Percentiles rank a stretch among this genome's conserved stretches.
phyloP scores from a whole-genome alignment of 2,113 vertebrate species.

The Ammodytes dubius region DNA sequence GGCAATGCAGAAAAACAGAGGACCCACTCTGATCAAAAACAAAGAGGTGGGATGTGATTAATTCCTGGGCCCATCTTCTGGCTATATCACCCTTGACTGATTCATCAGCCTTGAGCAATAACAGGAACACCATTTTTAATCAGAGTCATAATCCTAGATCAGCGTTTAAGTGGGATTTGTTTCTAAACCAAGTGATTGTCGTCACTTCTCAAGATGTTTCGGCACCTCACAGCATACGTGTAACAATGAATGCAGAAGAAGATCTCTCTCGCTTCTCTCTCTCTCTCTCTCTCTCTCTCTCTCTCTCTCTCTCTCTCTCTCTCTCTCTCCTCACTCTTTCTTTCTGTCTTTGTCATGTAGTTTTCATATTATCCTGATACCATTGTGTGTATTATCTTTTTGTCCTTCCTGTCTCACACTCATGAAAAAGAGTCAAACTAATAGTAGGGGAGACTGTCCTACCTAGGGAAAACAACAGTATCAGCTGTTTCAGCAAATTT shows the following conservation, averaged over 20 bases:
- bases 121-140: constrained; percentile 55
- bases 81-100: constrained; percentile 50
- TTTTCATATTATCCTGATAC: constrained; percentile 2
- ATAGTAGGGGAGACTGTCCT: neutral
- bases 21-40: constrained; percentile 38
- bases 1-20: constrained; percentile 13
- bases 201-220: constrained; percentile 43
- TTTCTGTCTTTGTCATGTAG: neutral
- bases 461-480: neutral
- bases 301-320: constrained; percentile 8
- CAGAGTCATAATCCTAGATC: constrained; percentile 63
- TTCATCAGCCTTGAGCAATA: constrained; percentile 50
- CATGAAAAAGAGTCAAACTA: neutral
- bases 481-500: neutral
- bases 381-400: neutral
- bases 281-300: constrained; percentile 10
- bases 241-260: constrained; percentile 33
- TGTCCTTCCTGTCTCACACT: neutral
- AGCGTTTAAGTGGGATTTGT: constrained; percentile 59
- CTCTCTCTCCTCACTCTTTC: neutral
- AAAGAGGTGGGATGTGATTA: constrained; percentile 52
- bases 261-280: constrained; percentile 13
- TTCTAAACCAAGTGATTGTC: constrained; percentile 40
- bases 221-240: constrained; percentile 1
- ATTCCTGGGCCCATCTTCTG: constrained; percentile 55